phyloP scores from a whole-genome alignment of 2,888 invertebrate genomes.

The Dasypolia templi region DNA sequence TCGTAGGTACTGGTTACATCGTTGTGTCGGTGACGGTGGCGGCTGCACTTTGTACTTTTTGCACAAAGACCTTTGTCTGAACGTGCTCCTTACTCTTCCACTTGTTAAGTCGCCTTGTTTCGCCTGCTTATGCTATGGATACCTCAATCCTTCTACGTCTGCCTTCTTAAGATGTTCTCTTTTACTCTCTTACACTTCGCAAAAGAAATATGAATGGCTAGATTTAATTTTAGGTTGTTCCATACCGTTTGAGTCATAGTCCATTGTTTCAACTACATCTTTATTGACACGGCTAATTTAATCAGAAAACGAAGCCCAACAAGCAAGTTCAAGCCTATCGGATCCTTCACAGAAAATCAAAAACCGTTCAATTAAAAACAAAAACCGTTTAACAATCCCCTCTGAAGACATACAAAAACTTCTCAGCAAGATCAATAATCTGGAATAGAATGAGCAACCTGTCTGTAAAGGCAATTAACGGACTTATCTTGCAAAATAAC shows the following conservation, averaged over 20 bases:
- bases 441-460: conserved; percentile 84
- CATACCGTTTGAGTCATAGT: background rate
- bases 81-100: conserved; percentile 64
- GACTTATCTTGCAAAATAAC: conserved; percentile 86
- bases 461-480: conserved; percentile 86
- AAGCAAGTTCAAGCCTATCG: conserved; percentile 61
- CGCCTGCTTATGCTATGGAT: conserved; percentile 33
- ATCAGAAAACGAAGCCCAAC: conserved; percentile 41
- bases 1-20: background rate
- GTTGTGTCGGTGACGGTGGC: conserved; percentile 13
- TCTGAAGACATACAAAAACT: conserved; percentile 87
- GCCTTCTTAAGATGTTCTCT: conserved; percentile 25
- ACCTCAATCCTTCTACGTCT: conserved; percentile 55
- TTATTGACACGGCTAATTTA: conserved; percentile 34
- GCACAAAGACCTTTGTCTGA: conserved; percentile 73
- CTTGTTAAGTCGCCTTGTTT: conserved; percentile 67
- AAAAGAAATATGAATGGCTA: conserved; percentile 10
- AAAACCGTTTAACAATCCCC: conserved; percentile 81
- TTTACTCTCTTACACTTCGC: conserved; percentile 15
- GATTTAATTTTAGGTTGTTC: conserved; percentile 1
- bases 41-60: conserved; percentile 62
- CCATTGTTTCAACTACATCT: conserved; percentile 6
- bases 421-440: conserved; percentile 82
- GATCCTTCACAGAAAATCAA: conserved; percentile 60
- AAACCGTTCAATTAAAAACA: conserved; percentile 80